These are phyloP conservation scores for Artibeus jamaicensis DNA, from an alignment of 2,797 vertebrate genomes.

Conservation along the genomic window DNA sequence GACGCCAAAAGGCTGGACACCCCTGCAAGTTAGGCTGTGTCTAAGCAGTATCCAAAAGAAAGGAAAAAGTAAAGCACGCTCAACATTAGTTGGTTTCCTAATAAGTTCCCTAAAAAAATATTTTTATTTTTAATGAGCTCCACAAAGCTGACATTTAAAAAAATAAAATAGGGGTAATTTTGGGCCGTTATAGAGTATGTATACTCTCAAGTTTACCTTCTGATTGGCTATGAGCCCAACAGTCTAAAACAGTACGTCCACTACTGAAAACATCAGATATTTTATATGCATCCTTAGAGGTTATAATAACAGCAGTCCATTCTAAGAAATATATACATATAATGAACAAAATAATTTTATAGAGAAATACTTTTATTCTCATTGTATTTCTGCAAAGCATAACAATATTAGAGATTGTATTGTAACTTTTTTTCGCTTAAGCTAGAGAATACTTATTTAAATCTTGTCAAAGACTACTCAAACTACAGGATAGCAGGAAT, in stretches of 20 bases:
- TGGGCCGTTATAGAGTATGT: background rate
- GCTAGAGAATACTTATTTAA: background rate
- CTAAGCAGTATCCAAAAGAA: background rate
- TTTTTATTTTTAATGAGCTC: background rate
- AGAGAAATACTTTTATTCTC: background rate
- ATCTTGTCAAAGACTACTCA: background rate
- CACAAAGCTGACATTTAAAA: background rate
- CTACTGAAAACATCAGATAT: background rate
- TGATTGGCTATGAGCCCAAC: background rate
- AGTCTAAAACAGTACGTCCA: background rate
- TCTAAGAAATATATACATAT: background rate
- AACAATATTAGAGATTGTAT: background rate
- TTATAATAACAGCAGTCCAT: background rate
- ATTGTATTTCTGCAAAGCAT: background rate
- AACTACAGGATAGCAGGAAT: background rate
- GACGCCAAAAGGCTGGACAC: too few species aligned
- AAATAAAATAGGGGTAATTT: background rate
- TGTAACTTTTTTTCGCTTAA: background rate
- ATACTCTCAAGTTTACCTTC: background rate
- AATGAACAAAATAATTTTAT: background rate
- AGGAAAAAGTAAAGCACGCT: accelerated
- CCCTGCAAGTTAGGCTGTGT: background rate
- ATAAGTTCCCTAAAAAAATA: background rate
- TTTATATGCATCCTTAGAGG: background rate
- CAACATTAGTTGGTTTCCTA: background rate